Conservation (phyloP, 2,113 vertebrate genomes). For the Natator depressus region DNA sequence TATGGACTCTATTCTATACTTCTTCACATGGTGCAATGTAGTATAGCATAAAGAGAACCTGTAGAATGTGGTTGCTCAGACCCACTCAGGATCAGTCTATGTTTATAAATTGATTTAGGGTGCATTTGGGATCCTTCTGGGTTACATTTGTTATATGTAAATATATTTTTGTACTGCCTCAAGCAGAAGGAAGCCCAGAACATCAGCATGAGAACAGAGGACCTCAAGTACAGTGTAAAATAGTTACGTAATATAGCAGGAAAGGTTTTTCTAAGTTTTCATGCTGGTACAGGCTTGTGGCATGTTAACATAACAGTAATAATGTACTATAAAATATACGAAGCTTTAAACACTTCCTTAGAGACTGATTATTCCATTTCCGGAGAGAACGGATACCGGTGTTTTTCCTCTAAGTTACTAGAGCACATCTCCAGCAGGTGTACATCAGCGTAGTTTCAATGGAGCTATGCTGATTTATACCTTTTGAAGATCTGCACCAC, state of each 20-base stretch:
- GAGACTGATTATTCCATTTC: neutral
- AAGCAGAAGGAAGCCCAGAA: fast-evolving
- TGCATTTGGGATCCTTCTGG: neutral
- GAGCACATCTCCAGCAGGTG: neutral
- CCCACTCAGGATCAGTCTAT: neutral
- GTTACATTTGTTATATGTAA: neutral
- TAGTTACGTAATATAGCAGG: neutral
- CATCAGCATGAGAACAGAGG: neutral
- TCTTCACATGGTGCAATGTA: neutral
- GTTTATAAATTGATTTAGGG: neutral
- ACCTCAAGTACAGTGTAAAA: neutral
- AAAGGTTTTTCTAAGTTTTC: neutral
- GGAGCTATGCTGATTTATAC: slow-evolving; percentile 1
- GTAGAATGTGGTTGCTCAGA: neutral
- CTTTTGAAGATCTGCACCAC: neutral
- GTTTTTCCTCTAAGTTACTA: neutral
- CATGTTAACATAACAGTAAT: neutral
- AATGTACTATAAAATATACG: neutral
- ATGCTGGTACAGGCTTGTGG: neutral
- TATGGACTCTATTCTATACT: neutral
- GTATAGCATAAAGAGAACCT: neutral
- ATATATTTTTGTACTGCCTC: neutral
- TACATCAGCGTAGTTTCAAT: neutral
- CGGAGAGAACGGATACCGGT: neutral
- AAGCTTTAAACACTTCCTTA: neutral